Conservation (phyloP, 2,797 vertebrate species). For the Crocodylus rhombifer region DNA sequence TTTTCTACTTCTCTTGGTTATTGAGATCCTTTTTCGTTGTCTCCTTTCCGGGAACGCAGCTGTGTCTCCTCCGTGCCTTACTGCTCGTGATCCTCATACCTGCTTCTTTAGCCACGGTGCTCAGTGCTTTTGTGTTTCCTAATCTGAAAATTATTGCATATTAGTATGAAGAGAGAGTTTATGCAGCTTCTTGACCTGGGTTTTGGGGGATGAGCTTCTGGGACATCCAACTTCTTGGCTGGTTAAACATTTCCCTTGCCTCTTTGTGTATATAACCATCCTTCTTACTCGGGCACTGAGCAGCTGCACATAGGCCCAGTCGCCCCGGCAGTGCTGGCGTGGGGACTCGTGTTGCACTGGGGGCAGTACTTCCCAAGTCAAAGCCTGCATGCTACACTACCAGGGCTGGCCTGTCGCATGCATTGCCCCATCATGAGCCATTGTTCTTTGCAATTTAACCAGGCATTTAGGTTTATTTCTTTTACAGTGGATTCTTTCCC, state of each 20-base stretch:
- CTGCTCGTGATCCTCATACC: neutral
- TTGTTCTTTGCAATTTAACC: slow-evolving; percentile 28
- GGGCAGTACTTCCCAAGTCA: neutral
- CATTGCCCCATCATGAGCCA: fast-evolving
- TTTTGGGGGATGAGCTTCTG: neutral
- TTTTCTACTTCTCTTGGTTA: neutral
- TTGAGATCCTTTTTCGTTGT: no score
- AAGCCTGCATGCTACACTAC: neutral
- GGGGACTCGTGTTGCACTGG: neutral
- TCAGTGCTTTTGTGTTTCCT: neutral
- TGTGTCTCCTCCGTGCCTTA: neutral
- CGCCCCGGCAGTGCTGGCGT: neutral
- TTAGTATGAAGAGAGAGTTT: neutral
- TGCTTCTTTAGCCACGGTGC: neutral
- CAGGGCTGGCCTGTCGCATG: fast-evolving
- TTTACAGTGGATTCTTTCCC: neutral
- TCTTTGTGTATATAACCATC: neutral
- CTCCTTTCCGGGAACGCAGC: neutral
- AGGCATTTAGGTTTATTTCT: neutral
- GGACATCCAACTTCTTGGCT: neutral
- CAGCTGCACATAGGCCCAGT: neutral
- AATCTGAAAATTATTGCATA: neutral
- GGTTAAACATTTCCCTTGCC: neutral
- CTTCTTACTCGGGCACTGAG: neutral
- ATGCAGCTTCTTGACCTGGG: neutral